Evolutionary conservation across 2,797 vertebrate genomes (phyloP).

Genomic region (Perodicticus potto): DNA sequence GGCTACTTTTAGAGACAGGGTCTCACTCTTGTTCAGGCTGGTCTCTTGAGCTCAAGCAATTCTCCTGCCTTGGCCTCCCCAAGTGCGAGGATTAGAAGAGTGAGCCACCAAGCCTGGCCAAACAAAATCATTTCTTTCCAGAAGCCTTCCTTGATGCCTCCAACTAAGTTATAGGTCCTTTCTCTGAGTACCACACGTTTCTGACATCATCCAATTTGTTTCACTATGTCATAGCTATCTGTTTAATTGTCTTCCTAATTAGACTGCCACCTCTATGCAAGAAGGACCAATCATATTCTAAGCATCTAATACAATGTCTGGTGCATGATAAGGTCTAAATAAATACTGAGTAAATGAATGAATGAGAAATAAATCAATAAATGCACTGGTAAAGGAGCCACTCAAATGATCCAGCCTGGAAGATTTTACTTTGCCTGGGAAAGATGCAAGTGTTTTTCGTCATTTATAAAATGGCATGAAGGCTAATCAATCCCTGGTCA

Average conservation of each 20-base stretch:
- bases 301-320: not conserved
- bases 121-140: not conserved
- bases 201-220: not conserved
- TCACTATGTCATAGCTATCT: not conserved
- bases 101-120: too few species aligned
- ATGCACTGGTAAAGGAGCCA: not conserved
- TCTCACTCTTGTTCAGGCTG: too few species aligned
- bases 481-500: not conserved
- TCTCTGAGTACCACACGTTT: not conserved
- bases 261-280: not conserved
- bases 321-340: not conserved
- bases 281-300: not conserved
- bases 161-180: not conserved
- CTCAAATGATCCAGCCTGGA: not conserved
- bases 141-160: not conserved
- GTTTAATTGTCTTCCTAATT: not conserved
- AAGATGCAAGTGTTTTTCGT: not conserved
- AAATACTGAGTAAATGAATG: not conserved
- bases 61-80: too few species aligned
- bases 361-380: not conserved
- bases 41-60: too few species aligned
- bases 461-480: slow-evolving; percentile 21
- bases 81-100: too few species aligned
- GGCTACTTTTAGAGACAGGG: too few species aligned
- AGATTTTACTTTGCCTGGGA: not conserved